A percentile compares a stretch with the other conserved stretches of the same genome.
Evolutionary conservation across 1,140 invertebrate genomes (phyloP).

Genomic region (Adelges cooleyi): DNA sequence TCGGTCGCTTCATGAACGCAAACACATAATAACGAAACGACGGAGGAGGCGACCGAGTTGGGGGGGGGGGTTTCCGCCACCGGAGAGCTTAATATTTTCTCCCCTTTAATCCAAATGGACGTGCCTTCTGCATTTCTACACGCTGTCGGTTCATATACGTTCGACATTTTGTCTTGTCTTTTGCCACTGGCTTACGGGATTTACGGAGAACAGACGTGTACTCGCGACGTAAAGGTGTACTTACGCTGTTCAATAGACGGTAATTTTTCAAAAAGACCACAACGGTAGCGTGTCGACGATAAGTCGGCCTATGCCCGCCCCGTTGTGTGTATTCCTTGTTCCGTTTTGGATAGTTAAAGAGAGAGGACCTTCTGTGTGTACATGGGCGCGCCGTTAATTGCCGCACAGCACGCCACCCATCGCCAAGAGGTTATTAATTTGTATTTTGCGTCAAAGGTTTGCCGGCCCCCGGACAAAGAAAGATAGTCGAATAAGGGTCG

Average conservation of each 20-base stretch:
- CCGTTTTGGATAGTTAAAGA: background rate
- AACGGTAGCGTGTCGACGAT: background rate
- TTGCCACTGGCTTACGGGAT: background rate
- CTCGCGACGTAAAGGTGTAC: too few relatives aligned
- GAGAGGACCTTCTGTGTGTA: background rate
- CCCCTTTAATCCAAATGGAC: too few relatives aligned
- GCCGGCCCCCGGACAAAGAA: too few relatives aligned
- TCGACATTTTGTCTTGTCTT: background rate
- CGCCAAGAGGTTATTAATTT: slow-evolving; percentile 18
- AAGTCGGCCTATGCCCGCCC: background rate
- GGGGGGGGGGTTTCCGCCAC: too few relatives aligned
- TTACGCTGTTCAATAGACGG: too few relatives aligned
- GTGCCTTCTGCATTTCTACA: too few relatives aligned
- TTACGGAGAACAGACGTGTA: background rate
- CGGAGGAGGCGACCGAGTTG: too few relatives aligned
- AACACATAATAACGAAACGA: too few relatives aligned
- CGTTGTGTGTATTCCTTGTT: background rate
- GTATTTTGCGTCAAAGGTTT: background rate
- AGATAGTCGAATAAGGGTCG: too few relatives aligned
- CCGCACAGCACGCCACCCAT: background rate
- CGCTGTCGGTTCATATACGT: too few relatives aligned
- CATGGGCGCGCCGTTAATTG: background rate
- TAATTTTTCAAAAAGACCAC: background rate
- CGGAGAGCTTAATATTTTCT: too few relatives aligned
- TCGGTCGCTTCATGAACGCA: too few relatives aligned